A percentile compares a stretch with the other conserved stretches of the same genome.
These are phyloP conservation scores for Lasius fuliginosus DNA, from an alignment of 2,888 invertebrate species.

Conservation along the genomic window DNA sequence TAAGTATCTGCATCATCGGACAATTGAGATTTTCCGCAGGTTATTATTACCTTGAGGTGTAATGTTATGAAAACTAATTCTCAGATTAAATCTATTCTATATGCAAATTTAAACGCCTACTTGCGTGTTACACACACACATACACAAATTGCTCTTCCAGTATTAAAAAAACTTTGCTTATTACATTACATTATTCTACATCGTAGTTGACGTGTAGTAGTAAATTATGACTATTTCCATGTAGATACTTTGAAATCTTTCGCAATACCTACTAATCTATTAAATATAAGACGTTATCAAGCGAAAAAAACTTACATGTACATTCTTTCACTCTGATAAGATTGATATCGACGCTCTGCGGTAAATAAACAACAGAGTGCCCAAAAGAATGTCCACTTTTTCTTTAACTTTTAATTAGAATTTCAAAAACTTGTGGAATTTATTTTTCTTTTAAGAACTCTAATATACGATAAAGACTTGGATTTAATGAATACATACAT, in stretches of 20 bases:
- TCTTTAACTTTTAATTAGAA: too few relatives aligned
- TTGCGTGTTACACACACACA: not conserved
- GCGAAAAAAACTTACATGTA: not conserved
- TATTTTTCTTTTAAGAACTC: not conserved
- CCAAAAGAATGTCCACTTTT: not conserved
- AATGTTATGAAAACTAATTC: slow-evolving; percentile 41
- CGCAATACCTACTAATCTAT: not conserved
- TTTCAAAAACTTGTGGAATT: not conserved
- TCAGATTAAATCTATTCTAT: slow-evolving; percentile 45
- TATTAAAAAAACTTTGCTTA: not conserved
- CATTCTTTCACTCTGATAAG: not conserved
- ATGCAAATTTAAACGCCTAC: slow-evolving; percentile 65
- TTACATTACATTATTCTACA: not conserved
- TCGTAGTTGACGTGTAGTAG: not conserved
- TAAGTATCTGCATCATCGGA: not conserved
- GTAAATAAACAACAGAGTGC: not conserved
- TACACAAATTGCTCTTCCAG: not conserved
- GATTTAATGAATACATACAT: not conserved
- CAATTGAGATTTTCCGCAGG: not conserved
- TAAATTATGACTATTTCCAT: not conserved
- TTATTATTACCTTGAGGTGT: slow-evolving; percentile 39
- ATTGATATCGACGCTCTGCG: not conserved
- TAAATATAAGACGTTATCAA: not conserved
- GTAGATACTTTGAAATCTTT: not conserved
- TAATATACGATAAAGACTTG: not conserved